Evolutionary conservation across 2,888 invertebrate species (phyloP).

Genomic region (Apoderus coryli): DNA sequence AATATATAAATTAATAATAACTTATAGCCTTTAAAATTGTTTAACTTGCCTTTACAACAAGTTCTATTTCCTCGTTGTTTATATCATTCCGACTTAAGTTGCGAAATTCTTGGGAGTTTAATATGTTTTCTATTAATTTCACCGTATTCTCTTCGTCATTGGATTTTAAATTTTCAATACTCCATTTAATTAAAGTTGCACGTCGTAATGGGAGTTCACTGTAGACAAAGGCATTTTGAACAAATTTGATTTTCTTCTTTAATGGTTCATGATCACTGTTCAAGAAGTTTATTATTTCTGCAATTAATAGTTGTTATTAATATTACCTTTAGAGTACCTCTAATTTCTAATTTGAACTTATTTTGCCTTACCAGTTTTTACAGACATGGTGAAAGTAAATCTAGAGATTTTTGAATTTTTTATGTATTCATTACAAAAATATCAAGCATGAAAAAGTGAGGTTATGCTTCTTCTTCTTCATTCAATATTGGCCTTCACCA

Average conservation of each 20-base stretch:
- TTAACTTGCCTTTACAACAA: slow-evolving; percentile 13
- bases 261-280: slow-evolving; percentile 23
- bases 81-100: slow-evolving; percentile 22
- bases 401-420: no score
- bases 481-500: no score
- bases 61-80: slow-evolving; percentile 20
- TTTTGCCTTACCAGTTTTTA: no score
- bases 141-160: slow-evolving; percentile 17
- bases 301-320: no score
- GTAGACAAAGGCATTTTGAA: slow-evolving; percentile 24
- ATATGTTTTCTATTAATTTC: slow-evolving; percentile 20
- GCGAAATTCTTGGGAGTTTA: slow-evolving; percentile 21
- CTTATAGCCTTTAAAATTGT: background rate
- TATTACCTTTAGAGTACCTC: no score
- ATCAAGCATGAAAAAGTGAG: no score
- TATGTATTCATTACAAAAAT: no score
- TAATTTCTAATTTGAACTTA: no score
- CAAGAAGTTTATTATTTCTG: no score
- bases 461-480: no score
- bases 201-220: slow-evolving; percentile 21
- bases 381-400: no score
- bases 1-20: no score
- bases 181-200: slow-evolving; percentile 23
- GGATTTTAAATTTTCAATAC: slow-evolving; percentile 14
- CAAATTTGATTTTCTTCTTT: slow-evolving; percentile 24